Evolutionary conservation across 2,888 invertebrate species (phyloP).

Genomic region (Eurytoma adleriae): DNA sequence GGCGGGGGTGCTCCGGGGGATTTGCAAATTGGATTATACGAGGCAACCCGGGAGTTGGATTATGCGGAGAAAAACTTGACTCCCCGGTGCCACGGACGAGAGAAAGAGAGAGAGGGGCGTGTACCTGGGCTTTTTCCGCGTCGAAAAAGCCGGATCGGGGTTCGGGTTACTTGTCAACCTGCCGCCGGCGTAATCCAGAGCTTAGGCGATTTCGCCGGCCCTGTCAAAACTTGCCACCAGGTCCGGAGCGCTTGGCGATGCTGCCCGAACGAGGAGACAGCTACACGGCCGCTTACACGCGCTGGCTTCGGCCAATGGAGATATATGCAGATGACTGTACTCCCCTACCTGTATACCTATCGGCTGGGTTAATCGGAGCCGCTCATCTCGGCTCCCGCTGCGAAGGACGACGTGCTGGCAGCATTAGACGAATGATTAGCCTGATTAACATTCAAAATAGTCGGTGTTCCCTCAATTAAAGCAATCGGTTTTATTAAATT

Average conservation of each 20-base stretch:
- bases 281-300: neutral
- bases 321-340: neutral
- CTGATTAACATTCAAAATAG: no score
- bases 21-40: constrained; percentile 71
- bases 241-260: no score
- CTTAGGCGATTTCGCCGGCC: constrained; percentile 66
- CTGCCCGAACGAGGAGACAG: neutral
- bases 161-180: constrained; percentile 64
- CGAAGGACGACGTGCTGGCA: no score
- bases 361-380: neutral
- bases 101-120: no score
- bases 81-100: neutral
- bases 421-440: no score
- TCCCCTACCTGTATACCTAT: neutral
- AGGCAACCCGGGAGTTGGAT: constrained; percentile 40
- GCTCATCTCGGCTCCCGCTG: neutral
- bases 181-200: constrained; percentile 69
- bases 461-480: no score
- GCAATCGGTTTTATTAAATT: no score
- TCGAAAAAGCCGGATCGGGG: neutral
- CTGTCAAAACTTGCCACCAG: constrained; percentile 74
- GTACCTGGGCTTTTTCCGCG: neutral
- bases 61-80: constrained; percentile 26
- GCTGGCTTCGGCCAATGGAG: neutral
- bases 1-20: constrained; percentile 57